phyloP scores from a whole-genome alignment of 2,113 vertebrate genomes.

The Tympanuchus pallidicinctus region DNA sequence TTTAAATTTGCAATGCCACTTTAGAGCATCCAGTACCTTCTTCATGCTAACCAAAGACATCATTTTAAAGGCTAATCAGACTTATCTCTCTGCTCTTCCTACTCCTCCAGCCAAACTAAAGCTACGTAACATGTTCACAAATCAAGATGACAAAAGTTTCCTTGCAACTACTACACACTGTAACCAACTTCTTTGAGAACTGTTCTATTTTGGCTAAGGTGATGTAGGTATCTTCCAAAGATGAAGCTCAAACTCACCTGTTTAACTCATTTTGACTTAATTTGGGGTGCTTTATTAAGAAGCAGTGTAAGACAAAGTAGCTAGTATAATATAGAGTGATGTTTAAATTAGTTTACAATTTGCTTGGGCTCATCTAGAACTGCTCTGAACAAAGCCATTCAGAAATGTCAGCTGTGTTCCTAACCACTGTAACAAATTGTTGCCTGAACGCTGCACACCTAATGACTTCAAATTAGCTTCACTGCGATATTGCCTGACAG shows the following conservation, averaged over 20 bases:
- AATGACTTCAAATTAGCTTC: constrained; percentile 99
- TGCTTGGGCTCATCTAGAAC: constrained; percentile 96
- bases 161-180: not conserved
- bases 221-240: constrained; percentile 44
- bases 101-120: not conserved
- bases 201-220: constrained; percentile 49
- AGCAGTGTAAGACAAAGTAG: constrained; percentile 91
- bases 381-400: constrained; percentile 93
- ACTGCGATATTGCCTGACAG: constrained; percentile 95
- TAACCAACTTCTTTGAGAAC: constrained; percentile 23
- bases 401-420: constrained; percentile 91
- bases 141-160: not conserved
- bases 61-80: not conserved
- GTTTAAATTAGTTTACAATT: constrained; percentile 99
- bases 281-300: constrained; percentile 92
- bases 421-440: constrained; percentile 99
- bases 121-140: not conserved
- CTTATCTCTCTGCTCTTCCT: not conserved
- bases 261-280: constrained; percentile 84
- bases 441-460: constrained; percentile 97
- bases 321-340: constrained; percentile 98
- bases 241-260: constrained; percentile 76
- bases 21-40: not conserved
- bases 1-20: not conserved
- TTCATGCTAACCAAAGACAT: not conserved